Conservation (phyloP, 2,888 invertebrate species). For the Sarcophaga carnaria region DNA sequence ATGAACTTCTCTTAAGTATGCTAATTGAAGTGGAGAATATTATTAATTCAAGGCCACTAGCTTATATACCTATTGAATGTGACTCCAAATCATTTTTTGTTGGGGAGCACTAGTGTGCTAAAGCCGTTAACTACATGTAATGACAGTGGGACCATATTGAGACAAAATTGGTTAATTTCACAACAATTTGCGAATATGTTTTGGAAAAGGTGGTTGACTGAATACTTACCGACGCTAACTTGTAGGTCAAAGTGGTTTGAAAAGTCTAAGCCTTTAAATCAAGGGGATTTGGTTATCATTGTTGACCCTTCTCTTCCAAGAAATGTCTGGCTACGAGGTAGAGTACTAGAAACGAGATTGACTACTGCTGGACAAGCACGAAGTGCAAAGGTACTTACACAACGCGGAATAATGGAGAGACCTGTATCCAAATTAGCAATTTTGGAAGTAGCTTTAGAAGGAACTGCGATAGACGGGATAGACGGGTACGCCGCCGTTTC, state of each 20-base stretch:
- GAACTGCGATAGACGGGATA: no score
- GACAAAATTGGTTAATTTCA: no score
- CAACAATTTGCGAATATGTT: no score
- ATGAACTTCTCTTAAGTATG: conserved; percentile 60
- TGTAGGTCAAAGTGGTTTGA: no score
- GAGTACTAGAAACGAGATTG: conserved; percentile 48
- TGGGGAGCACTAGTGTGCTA: conserved; percentile 41
- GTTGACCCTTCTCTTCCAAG: conserved; percentile 24
- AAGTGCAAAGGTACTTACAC: conserved; percentile 35
- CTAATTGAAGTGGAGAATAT: no score
- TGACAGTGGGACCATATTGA: conserved; percentile 1
- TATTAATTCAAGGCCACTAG: conserved; percentile 32
- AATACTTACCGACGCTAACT: no score
- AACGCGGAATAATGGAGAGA: conserved; percentile 35
- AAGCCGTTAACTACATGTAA: conserved; percentile 48
- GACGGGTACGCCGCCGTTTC: conserved; percentile 22
- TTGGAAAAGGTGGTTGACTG: no score
- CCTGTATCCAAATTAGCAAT: conserved; percentile 38
- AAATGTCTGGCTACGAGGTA: conserved; percentile 51
- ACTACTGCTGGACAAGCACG: conserved; percentile 51
- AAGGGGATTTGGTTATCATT: conserved; percentile 40
- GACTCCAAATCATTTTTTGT: conserved; percentile 53
- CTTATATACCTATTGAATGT: conserved; percentile 46
- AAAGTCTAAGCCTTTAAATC: background rate
- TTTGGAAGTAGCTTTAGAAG: conserved; percentile 44